Base-by-base conservation (phyloP, 2,888 invertebrate genomes). In the Tuta absoluta region DNA sequence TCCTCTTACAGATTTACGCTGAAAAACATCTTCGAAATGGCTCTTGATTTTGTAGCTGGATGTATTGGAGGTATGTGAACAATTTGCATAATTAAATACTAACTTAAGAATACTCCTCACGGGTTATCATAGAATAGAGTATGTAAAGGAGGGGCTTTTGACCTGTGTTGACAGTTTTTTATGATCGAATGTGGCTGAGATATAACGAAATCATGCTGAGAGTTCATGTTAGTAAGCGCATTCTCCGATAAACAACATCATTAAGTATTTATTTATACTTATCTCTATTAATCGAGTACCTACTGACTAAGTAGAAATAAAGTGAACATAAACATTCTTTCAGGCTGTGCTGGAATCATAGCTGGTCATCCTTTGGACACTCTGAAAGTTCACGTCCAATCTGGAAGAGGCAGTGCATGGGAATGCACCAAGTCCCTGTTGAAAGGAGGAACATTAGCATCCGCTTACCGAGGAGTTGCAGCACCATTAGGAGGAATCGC, bases 311-410 rank as follows among this genome's bases (percentile, higher is more conserved):
- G n/a, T n/a, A n/a, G n/a, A n/a, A n/a, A n/a, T n/a, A n/a, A n/a
- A n/a, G n/a, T n/a, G n/a, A n/a, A n/a, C n/a, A n/a, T n/a, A n/a
- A n/a, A n/a, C n/a, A 37, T 61, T 2, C 33, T 92, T 93, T 67
- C 82, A 98, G 98, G 98, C 79, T 96, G 95, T 84, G 97, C 97
- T 72, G 98, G 98, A 76, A 95, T 98, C 65, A 82, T 97, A 74
- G 97, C 98, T 70, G 98, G 98, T 63, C 97, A 98, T 90, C 98
- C 98, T 58, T 91, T 98, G 75, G 98, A 98, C 87, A 98, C 98
- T 63, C 93, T 98, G 65, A 98, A 98, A 93, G 96, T 97, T 28
- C 95, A 95, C 76, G 87, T 98, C 72, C 98, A 98, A 85, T 96
- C 89, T 14, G 89, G 89, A 21, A 90, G 93, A 80, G 91, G 87